These are phyloP conservation scores for Pogonocichla stellata DNA, from an alignment of 2,113 vertebrate species.

Conservation along the genomic window DNA sequence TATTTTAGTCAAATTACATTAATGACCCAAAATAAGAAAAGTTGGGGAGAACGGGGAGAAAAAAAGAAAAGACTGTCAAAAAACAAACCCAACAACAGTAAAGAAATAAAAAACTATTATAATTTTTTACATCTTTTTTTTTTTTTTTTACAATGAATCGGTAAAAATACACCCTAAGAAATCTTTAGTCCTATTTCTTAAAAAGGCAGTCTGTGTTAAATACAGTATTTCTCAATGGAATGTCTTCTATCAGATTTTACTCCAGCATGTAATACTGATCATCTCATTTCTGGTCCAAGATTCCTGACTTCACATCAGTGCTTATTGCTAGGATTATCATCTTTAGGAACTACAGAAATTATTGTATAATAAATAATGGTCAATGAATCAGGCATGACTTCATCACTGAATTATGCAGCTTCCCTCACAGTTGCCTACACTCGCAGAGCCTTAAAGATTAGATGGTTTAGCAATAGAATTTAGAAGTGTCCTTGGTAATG, in stretches of 20 bases:
- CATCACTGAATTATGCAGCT: background rate
- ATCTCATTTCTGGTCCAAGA: background rate
- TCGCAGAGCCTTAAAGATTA: background rate
- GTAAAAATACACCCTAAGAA: background rate
- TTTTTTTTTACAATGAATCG: background rate
- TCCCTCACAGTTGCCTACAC: background rate
- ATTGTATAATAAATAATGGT: background rate
- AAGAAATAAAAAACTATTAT: background rate
- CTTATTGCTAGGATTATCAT: background rate
- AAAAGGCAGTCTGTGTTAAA: background rate
- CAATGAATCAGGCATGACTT: constrained; percentile 7
- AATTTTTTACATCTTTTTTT: too few relatives aligned
- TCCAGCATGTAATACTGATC: background rate
- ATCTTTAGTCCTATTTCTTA: background rate
- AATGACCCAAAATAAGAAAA: background rate
- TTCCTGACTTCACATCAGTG: background rate
- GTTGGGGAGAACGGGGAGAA: background rate
- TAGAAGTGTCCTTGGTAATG: background rate
- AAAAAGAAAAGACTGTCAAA: background rate
- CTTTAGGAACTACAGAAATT: background rate
- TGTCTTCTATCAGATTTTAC: background rate
- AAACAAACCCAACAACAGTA: background rate
- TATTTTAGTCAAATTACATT: background rate
- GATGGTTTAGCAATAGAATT: background rate
- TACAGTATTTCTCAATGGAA: background rate